Evolutionary conservation across 2,888 invertebrate genomes (phyloP), one percentile per base, ranked within the genome.

Genomic region (Macroteleia sp.): DNA sequence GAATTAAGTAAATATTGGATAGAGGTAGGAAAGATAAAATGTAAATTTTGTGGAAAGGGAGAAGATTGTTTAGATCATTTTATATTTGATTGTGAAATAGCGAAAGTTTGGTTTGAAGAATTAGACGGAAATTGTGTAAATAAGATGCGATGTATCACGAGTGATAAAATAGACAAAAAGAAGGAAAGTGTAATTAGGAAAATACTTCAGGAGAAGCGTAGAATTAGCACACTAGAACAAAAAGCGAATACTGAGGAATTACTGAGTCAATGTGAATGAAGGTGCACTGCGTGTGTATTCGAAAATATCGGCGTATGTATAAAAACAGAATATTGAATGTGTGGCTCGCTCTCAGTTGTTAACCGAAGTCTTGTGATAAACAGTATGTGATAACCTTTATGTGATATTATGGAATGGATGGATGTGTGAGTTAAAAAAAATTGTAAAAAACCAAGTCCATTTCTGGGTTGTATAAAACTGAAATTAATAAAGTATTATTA

Each of bases 1-100:
- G 28, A 44, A 12, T n/a, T 1, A 9, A 42, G 12, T 19, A 57
- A 44, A 17, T 57, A 44, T 17, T 57, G 57, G 42, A 3, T 19
- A 14, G 14, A 36, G 10, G 57, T 42, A 8, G n/a, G 17, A 1
- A 16, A 44, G 2, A 2, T 8, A 30, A 57, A 16, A 14, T 57
- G 57, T 44, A 28, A 14, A 39, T 57, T 57, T 12, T 57, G 57
- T 10, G 14, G n/a, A 9, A 10, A 3, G 19, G 42, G 32, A 1
- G 30, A 17, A 30, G 57, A 32, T 19, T 16, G 19, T 32, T 17
- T 50, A 5, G 16, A 48, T 10, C 48, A 48, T 30, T 48, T 30
- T 48, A 10, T 25, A 16, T n/a, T n/a, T n/a, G n/a, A n/a, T n/a
- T n/a, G 25, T 14, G 10, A 20, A 32, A n/a, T 46, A 12, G 46